Evolutionary conservation across 2,113 vertebrate species (phyloP).

Genomic region (Sclerurus mexicanus): DNA sequence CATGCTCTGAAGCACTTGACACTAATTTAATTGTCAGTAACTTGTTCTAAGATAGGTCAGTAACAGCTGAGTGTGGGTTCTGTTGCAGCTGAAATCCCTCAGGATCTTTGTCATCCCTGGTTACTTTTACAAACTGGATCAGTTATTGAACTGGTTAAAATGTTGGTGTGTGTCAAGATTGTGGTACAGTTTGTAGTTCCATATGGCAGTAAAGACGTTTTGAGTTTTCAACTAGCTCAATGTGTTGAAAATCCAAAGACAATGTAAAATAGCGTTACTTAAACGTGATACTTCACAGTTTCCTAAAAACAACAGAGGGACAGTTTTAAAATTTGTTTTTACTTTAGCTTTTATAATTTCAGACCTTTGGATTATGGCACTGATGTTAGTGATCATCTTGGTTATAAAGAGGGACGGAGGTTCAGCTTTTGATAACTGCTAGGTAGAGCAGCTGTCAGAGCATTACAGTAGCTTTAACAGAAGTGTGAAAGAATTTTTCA

Average conservation of each 20-base stretch:
- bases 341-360: not conserved
- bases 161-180: not conserved
- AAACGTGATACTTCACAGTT: not conserved
- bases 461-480: not conserved
- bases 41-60: not conserved
- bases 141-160: not conserved
- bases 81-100: not conserved
- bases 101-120: not conserved
- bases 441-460: not conserved
- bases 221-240: accelerated
- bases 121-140: not conserved
- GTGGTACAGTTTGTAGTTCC: not conserved
- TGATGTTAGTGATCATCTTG: not conserved
- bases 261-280: not conserved
- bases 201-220: not conserved
- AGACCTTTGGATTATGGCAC: not conserved
- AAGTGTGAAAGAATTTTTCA: not conserved
- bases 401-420: not conserved
- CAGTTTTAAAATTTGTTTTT: not conserved
- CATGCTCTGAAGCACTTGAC: not conserved
- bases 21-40: not conserved
- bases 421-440: not conserved
- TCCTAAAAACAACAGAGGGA: not conserved
- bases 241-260: not conserved
- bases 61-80: not conserved